Conservation (phyloP, 2,888 invertebrate species). For the Rotaria sp. region DNA sequence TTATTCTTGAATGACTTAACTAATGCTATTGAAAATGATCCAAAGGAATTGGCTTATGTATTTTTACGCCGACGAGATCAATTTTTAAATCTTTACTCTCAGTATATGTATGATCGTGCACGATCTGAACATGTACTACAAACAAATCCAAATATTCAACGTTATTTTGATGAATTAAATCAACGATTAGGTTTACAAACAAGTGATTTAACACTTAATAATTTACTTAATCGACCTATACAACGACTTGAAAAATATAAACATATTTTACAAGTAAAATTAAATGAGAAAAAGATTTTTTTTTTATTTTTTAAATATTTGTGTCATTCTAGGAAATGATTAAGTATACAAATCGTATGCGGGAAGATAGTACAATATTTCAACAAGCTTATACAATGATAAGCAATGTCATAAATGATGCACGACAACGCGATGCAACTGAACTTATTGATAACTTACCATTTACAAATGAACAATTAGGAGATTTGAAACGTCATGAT, state of each 20-base stretch:
- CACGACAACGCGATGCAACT: neutral
- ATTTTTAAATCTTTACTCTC: slow-evolving; percentile 12
- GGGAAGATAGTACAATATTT: neutral
- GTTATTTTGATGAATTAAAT: slow-evolving; percentile 11
- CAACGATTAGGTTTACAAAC: neutral
- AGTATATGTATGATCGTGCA: slow-evolving; percentile 13
- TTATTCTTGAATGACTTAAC: slow-evolving; percentile 35
- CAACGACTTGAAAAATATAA: slow-evolving; percentile 36
- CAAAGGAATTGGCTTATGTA: slow-evolving; percentile 1
- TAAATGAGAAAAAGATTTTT: neutral
- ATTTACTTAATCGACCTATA: slow-evolving; percentile 37
- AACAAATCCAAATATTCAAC: slow-evolving; percentile 21
- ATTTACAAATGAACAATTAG: neutral
- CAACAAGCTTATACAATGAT: slow-evolving; percentile 26
- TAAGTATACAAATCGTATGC: slow-evolving; percentile 33
- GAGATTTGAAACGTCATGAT: slow-evolving; percentile 22
- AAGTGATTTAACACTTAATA: slow-evolving; percentile 31
- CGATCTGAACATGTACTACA: slow-evolving; percentile 23
- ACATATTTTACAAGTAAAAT: slow-evolving; percentile 37
- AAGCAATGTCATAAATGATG: neutral
- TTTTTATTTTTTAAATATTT: too few species aligned
- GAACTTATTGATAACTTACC: slow-evolving; percentile 8
- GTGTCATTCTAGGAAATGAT: slow-evolving; percentile 31
- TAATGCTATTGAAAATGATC: slow-evolving; percentile 23
- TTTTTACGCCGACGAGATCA: slow-evolving; percentile 22